Conservation (phyloP, 2,888 invertebrate species). For the Peribatodes rhomboidaria region DNA sequence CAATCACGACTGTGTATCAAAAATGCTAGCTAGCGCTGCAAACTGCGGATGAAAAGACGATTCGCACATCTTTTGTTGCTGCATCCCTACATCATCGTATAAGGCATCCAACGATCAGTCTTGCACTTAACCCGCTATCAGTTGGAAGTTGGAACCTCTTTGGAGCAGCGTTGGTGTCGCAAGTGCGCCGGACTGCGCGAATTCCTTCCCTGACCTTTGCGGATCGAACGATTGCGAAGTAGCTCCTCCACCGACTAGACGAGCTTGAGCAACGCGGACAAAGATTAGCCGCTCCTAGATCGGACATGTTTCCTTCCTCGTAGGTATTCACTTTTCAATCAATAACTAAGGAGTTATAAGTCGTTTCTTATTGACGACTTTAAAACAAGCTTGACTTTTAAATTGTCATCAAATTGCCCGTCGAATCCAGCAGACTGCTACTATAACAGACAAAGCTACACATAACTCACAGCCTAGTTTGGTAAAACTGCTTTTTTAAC, state of each 20-base stretch:
- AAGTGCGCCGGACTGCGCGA: constrained; percentile 82
- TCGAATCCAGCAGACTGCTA: no score
- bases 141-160: constrained; percentile 64
- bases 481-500: no score
- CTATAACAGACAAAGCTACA: no score
- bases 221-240: constrained; percentile 84
- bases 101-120: not conserved
- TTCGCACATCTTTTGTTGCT: no score
- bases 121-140: constrained; percentile 11
- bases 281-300: constrained; percentile 70
- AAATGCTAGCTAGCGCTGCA: no score
- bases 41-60: no score
- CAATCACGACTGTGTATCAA: no score
- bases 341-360: not conserved
- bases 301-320: constrained; percentile 46
- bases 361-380: no score
- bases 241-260: constrained; percentile 80
- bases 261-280: constrained; percentile 79
- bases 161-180: constrained; percentile 73
- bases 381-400: no score
- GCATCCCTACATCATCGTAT: not conserved
- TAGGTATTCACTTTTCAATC: constrained; percentile 8
- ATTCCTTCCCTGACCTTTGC: constrained; percentile 86
- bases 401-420: no score
- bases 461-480: no score